phyloP scores from a whole-genome alignment of 2,797 vertebrate genomes.

The Gymnothorax reevesii region DNA sequence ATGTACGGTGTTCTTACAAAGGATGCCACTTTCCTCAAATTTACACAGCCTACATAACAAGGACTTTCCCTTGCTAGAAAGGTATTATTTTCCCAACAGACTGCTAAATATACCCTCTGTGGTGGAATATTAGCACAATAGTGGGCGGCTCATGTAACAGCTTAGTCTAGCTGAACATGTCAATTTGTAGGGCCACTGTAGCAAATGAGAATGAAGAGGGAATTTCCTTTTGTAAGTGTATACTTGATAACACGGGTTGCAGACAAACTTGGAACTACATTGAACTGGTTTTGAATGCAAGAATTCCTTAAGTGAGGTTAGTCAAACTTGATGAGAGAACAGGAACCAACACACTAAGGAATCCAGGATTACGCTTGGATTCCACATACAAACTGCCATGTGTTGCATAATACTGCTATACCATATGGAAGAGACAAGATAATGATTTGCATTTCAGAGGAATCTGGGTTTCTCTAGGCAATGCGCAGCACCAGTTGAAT shows the following conservation, averaged over 20 bases:
- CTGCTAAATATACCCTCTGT: conserved; percentile 51
- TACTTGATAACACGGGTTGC: neutral
- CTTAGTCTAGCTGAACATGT: conserved; percentile 38
- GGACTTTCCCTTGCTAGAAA: neutral
- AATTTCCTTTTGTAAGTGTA: conserved; percentile 32
- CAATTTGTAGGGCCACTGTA: conserved; percentile 33
- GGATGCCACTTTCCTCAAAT: neutral
- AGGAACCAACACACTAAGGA: neutral
- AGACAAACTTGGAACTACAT: neutral
- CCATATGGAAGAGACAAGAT: neutral
- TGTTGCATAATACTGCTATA: neutral
- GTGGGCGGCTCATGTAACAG: conserved; percentile 49
- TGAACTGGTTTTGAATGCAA: too few species aligned
- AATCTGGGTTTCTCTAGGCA: neutral
- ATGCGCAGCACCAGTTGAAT: neutral
- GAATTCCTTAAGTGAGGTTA: too few species aligned
- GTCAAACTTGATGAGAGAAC: neutral
- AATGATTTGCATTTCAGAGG: neutral
- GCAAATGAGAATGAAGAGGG: conserved; percentile 34
- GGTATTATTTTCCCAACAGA: conserved; percentile 44
- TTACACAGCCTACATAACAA: neutral
- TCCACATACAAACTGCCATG: neutral
- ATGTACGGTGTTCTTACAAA: neutral
- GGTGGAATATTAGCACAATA: conserved; percentile 58
- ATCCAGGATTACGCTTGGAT: neutral